Percentiles rank a stretch among this genome's conserved stretches.
Evolutionary conservation across 2,797 vertebrate genomes (phyloP).

Genomic region (Labeo calbasu): DNA sequence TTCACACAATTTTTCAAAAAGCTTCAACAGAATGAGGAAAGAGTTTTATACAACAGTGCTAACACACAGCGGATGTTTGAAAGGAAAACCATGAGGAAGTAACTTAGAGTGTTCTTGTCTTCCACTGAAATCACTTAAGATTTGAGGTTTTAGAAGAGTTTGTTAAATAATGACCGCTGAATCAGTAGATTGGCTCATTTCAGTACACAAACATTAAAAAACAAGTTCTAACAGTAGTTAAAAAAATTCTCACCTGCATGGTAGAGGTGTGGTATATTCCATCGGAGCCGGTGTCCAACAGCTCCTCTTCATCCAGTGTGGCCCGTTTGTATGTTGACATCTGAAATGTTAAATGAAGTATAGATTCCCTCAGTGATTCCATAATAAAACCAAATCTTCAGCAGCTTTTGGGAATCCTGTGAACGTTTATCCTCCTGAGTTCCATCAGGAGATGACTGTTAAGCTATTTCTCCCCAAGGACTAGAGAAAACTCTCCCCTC

Average conservation of each 20-base stretch:
- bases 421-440: slow-evolving; percentile 55
- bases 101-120: background rate
- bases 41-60: background rate
- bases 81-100: slow-evolving; percentile 5
- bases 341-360: slow-evolving; percentile 88
- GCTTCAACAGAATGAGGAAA: background rate
- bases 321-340: slow-evolving; percentile 95
- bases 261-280: slow-evolving; percentile 85
- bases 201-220: background rate
- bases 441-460: slow-evolving; percentile 65
- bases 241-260: slow-evolving; percentile 82
- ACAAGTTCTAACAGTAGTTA: background rate
- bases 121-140: background rate
- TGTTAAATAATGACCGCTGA: background rate
- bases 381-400: slow-evolving; percentile 68
- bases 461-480: slow-evolving; percentile 46
- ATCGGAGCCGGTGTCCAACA: slow-evolving; percentile 86
- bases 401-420: slow-evolving; percentile 44
- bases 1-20: background rate
- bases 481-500: slow-evolving; percentile 19
- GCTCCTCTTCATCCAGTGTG: slow-evolving; percentile 92
- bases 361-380: slow-evolving; percentile 85
- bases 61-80: background rate
- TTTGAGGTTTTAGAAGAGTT: background rate
- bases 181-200: background rate